phyloP scores from a whole-genome alignment of 2,113 vertebrate species.

The Bos indicus region DNA sequence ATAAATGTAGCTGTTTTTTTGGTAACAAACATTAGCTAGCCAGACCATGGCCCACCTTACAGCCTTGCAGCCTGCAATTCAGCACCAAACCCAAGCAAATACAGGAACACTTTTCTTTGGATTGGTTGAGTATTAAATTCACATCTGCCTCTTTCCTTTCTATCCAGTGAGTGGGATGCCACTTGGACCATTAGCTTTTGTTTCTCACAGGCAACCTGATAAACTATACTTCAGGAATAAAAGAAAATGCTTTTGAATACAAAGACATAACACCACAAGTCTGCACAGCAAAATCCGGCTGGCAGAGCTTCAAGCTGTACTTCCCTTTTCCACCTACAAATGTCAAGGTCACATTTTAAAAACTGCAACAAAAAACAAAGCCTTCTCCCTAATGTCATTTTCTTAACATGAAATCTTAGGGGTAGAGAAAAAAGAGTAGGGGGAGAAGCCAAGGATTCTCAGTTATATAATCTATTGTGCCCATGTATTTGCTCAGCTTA shows the following conservation, averaged over 20 bases:
- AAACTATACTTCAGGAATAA: conserved; percentile 39
- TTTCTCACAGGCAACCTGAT: conserved; percentile 45
- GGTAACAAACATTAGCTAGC: not conserved
- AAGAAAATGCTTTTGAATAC: conserved; percentile 44
- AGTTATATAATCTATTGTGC: conserved; percentile 46
- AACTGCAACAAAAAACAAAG: conserved; percentile 51
- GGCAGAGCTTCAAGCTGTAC: not conserved
- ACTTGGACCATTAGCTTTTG: conserved; percentile 51
- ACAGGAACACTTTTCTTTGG: conserved; percentile 47
- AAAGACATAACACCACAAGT: not conserved
- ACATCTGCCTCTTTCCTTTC: conserved; percentile 67
- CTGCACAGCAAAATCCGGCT: conserved; percentile 15
- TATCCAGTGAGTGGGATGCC: conserved; percentile 43
- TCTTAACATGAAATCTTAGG: conserved; percentile 30
- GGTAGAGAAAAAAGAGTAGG: not conserved
- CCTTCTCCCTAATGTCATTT: conserved; percentile 47
- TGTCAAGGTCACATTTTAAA: conserved; percentile 55
- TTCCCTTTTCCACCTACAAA: conserved; percentile 17
- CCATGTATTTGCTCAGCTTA: conserved; percentile 43
- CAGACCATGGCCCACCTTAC: not conserved
- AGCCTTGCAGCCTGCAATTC: conserved; percentile 64
- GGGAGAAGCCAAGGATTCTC: conserved; percentile 24
- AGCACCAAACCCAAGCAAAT: conserved; percentile 58
- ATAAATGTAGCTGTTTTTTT: not conserved
- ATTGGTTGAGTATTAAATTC: conserved; percentile 51